Percentiles rank a stretch among this genome's conserved stretches.
These are phyloP conservation scores for Zoanthus sociatus DNA, from an alignment of 92 coral and sea anemone genomes.

Conservation along the genomic window DNA sequence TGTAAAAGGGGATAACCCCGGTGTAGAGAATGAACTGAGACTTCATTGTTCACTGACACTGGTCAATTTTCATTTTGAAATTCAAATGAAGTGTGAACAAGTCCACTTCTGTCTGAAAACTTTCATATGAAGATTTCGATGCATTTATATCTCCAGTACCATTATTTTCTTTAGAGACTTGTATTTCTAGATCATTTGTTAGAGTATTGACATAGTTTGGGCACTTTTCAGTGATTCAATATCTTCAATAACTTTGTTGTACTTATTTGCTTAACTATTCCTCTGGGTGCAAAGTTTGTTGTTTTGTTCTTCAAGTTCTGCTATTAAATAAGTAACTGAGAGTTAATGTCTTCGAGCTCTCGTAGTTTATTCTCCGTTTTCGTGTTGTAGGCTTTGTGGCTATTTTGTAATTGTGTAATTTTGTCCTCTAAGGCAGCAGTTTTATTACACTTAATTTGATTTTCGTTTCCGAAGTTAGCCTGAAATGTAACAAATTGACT, in stretches of 20 bases:
- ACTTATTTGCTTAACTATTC: constrained; percentile 1
- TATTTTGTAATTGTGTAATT: constrained; percentile 1
- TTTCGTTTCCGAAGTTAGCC: constrained; percentile 13
- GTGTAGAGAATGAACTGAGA: too few relatives aligned
- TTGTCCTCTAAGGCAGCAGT: not conserved
- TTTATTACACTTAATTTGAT: not conserved
- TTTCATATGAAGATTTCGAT: constrained; percentile 1
- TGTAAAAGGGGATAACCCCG: too few relatives aligned
- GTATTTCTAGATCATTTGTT: not conserved
- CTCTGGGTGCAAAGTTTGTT: not conserved
- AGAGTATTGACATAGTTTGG: not conserved
- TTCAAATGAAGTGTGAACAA: too few relatives aligned
- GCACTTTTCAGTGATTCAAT: constrained; percentile 14
- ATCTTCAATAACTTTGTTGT: not conserved
- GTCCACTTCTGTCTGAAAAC: not conserved
- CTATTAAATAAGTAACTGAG: not conserved
- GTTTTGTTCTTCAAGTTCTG: constrained; percentile 15
- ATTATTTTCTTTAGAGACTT: not conserved
- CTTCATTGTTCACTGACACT: too few relatives aligned
- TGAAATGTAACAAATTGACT: not conserved
- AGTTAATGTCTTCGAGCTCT: not conserved
- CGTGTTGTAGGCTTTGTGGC: not conserved
- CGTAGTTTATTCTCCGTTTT: not conserved
- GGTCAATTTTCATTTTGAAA: too few relatives aligned
- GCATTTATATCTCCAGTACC: not conserved